Conservation (phyloP, 1,140 invertebrate genomes). For the Drosophila ficusphila region DNA sequence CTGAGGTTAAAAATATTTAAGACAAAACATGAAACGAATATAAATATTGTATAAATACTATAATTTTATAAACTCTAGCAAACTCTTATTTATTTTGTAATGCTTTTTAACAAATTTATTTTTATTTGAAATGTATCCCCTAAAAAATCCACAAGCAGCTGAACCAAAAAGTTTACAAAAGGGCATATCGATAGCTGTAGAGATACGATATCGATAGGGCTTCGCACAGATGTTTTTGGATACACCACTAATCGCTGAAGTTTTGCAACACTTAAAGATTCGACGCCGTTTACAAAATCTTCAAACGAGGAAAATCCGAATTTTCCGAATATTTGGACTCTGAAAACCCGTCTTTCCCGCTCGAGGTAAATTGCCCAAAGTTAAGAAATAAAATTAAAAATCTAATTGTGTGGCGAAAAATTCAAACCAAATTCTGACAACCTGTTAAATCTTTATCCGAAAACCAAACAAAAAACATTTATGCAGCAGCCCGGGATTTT, state of each 20-base stretch:
- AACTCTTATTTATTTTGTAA: too few species aligned
- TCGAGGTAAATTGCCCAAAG: background rate
- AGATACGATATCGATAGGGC: background rate
- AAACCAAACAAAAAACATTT: too few species aligned
- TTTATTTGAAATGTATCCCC: background rate
- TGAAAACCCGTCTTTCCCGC: background rate
- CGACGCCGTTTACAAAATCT: background rate
- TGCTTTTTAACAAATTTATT: too few species aligned
- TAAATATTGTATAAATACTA: too few species aligned
- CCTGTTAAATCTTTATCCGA: background rate
- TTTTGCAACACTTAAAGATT: background rate
- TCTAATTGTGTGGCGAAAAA: background rate
- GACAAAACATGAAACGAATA: too few species aligned
- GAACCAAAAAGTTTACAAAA: background rate
- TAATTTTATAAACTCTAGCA: too few species aligned
- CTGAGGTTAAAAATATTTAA: too few species aligned
- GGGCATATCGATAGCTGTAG: background rate
- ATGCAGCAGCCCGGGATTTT: background rate
- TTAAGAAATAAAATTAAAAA: background rate
- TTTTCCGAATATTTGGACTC: background rate
- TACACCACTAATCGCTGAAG: background rate
- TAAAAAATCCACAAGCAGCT: background rate
- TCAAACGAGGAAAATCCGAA: background rate
- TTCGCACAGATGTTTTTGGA: slow-evolving; percentile 3
- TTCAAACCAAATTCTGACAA: too few species aligned